Evolutionary conservation across 2,797 vertebrate species (phyloP).

Genomic region (Limosa lapponica): DNA sequence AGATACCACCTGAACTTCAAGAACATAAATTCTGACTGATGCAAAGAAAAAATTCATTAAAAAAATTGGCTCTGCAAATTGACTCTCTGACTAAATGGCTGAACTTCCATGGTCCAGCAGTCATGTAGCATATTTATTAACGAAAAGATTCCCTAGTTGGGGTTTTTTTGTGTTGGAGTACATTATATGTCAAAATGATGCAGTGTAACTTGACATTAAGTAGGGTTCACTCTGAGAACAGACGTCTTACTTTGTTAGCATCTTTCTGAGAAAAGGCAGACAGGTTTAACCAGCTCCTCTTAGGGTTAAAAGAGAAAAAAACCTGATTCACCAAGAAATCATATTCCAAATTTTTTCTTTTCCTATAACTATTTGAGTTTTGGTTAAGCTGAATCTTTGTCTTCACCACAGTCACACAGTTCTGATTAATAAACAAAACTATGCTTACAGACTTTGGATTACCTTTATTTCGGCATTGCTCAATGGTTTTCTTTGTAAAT

Average conservation of each 20-base stretch:
- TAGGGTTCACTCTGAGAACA: slow-evolving; percentile 18
- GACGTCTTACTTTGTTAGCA: not conserved
- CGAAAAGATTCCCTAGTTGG: not conserved
- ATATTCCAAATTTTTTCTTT: not conserved
- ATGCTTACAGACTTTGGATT: not conserved
- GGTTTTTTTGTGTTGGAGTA: not conserved
- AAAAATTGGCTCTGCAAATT: not conserved
- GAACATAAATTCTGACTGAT: not conserved
- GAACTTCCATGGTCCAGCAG: not conserved
- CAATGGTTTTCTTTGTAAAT: slow-evolving; percentile 86
- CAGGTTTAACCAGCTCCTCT: not conserved
- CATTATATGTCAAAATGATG: slow-evolving; percentile 17
- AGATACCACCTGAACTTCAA: slow-evolving; percentile 34
- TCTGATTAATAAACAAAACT: not conserved
- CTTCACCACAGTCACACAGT: not conserved
- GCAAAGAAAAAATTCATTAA: not conserved
- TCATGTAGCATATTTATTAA: not conserved
- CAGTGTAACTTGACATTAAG: slow-evolving; percentile 13
- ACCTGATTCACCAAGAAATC: not conserved
- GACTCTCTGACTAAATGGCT: not conserved
- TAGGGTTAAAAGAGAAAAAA: not conserved
- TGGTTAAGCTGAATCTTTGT: not conserved
- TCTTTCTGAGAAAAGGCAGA: not conserved
- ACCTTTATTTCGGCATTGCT: slow-evolving; percentile 86
- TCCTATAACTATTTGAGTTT: not conserved